Evolutionary conservation across 2,888 invertebrate species (phyloP).

Genomic region (Drosophila affinis): DNA sequence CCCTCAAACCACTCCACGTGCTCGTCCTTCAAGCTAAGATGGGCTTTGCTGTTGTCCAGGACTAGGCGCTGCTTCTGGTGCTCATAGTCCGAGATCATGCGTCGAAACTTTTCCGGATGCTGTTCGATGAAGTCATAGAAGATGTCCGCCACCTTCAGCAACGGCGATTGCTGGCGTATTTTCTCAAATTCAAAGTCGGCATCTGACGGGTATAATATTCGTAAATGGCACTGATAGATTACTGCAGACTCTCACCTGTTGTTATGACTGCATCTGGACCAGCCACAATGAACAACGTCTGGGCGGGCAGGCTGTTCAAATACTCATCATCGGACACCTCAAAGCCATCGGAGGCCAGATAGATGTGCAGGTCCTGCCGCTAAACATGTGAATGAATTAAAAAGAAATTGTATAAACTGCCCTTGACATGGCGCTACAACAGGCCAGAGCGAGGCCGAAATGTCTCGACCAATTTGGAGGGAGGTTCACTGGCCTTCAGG

Average conservation of each 20-base stretch:
- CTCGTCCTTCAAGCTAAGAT: slow-evolving; percentile 86
- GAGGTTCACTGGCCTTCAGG: slow-evolving; percentile 60
- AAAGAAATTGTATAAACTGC: slow-evolving; percentile 27
- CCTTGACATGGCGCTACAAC: slow-evolving; percentile 57
- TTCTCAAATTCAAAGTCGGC: slow-evolving; percentile 81
- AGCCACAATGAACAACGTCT: slow-evolving; percentile 88
- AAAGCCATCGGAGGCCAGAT: slow-evolving; percentile 88
- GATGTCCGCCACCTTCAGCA: slow-evolving; percentile 88
- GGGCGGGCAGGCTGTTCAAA: slow-evolving; percentile 89
- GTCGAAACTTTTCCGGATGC: slow-evolving; percentile 83
- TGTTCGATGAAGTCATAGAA: slow-evolving; percentile 90
- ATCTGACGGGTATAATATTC: slow-evolving; percentile 61
- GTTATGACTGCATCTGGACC: slow-evolving; percentile 85
- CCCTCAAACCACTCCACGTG: slow-evolving; percentile 93
- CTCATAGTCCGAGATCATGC: slow-evolving; percentile 81
- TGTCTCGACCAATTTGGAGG: slow-evolving; percentile 26
- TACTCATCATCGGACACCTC: slow-evolving; percentile 91
- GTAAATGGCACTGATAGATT: no score
- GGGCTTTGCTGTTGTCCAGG: slow-evolving; percentile 83
- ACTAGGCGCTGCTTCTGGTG: slow-evolving; percentile 83
- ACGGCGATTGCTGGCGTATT: slow-evolving; percentile 84
- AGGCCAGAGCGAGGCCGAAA: slow-evolving; percentile 7
- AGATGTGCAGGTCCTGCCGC: slow-evolving; percentile 84
- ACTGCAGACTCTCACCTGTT: slow-evolving; percentile 84
- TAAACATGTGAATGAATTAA: slow-evolving; percentile 43